Evolutionary conservation across 2,113 vertebrate species (phyloP).

Genomic region (Hystrix cristata): DNA sequence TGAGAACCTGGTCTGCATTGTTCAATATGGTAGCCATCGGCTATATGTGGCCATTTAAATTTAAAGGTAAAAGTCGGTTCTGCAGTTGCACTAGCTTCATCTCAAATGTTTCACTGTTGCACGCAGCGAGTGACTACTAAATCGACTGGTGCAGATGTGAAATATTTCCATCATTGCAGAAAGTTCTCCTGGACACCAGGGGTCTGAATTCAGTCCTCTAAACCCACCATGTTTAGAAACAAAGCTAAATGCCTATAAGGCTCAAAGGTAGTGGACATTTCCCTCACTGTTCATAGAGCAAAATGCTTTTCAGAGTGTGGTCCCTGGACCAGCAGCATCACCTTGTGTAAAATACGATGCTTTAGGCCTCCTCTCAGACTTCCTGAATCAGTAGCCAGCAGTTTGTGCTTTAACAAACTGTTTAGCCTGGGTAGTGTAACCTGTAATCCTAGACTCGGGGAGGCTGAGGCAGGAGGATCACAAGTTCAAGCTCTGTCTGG

Average conservation of each 20-base stretch:
- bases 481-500: not conserved
- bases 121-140: not conserved
- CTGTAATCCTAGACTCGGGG: not conserved
- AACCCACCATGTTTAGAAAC: not conserved
- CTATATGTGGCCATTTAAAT: not conserved
- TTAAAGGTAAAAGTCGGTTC: constrained; percentile 9
- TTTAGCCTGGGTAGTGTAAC: not conserved
- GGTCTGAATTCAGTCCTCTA: not conserved
- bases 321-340: not conserved
- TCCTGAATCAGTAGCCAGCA: not conserved
- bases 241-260: not conserved
- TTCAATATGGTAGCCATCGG: not conserved
- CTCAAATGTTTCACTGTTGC: not conserved
- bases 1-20: not conserved
- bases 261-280: not conserved
- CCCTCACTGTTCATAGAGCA: not conserved
- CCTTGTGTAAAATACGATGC: not conserved
- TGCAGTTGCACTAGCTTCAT: not conserved
- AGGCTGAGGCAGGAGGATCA: not conserved
- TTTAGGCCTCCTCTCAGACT: not conserved
- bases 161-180: not conserved
- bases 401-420: not conserved
- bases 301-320: not conserved
- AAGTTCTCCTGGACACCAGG: not conserved
- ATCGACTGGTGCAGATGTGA: not conserved